Conservation (phyloP, 1,140 invertebrate genomes). For the Drosophila murphyi region DNA sequence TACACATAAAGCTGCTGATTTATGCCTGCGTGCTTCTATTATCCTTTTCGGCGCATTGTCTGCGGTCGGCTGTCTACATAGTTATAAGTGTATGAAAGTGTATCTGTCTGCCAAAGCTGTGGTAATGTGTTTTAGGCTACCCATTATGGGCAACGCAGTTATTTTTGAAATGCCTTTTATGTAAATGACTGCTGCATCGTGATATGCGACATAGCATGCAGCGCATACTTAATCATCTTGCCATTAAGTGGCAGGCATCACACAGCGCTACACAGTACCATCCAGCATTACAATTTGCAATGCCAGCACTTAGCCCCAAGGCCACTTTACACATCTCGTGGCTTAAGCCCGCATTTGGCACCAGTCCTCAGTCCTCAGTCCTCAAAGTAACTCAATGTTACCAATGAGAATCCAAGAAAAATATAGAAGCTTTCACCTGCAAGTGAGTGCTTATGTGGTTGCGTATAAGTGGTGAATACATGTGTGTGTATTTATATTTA, state of each 20-base stretch:
- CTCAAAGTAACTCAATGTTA: neutral
- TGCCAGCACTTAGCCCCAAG: slow-evolving; percentile 57
- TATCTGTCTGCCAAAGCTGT: slow-evolving; percentile 15
- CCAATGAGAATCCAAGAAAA: slow-evolving; percentile 5
- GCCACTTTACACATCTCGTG: slow-evolving; percentile 14
- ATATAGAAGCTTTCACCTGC: slow-evolving; percentile 1
- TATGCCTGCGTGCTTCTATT: slow-evolving; percentile 59
- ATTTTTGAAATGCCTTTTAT: slow-evolving; percentile 57
- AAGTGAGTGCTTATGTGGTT: slow-evolving; percentile 9
- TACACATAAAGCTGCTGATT: slow-evolving; percentile 56
- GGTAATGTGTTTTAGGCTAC: slow-evolving; percentile 35
- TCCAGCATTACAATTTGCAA: slow-evolving; percentile 37
- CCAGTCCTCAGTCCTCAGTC: neutral
- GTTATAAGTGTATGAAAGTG: neutral
- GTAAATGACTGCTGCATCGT: slow-evolving; percentile 65
- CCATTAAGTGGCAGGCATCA: slow-evolving; percentile 66
- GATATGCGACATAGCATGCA: slow-evolving; percentile 49
- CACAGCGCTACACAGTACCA: neutral
- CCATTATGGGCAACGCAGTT: slow-evolving; percentile 35
- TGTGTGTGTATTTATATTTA: slow-evolving; percentile 8
- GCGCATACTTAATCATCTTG: slow-evolving; percentile 73
- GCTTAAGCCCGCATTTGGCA: neutral
- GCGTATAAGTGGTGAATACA: slow-evolving; percentile 8
- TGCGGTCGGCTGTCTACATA: slow-evolving; percentile 1
- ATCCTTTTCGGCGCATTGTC: slow-evolving; percentile 33